Evolutionary conservation across 2,888 invertebrate genomes (phyloP), one percentile per base, ranked within the genome.

Genomic region (Furcula furcula): DNA sequence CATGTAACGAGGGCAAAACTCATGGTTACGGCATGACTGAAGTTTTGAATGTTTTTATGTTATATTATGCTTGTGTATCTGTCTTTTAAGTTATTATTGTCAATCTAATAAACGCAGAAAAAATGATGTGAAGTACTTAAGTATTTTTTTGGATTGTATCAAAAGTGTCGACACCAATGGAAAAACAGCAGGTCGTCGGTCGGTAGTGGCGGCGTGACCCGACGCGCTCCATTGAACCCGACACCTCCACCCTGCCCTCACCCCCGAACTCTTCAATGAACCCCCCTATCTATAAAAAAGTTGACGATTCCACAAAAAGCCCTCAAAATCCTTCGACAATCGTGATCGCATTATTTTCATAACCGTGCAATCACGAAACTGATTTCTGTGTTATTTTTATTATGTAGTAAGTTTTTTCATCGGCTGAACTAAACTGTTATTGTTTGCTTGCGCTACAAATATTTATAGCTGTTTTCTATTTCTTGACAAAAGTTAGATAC

Each of bases 321-420:
- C 32, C 28, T 32, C 34, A 40, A 22, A 41, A 40, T 47, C 41
- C 41, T 49, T 45, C 38, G 34, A 50, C 40, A 54, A 51, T 57
- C 62, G 57, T 61, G 64, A 40, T 31, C 32, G 31, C 26, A 37
- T 67, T 73, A 66, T 68, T 61, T 66, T 64, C 48, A 55, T 66
- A 68, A 80, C 68, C 81, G 80, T 80, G 66, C 61, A 63, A 76
- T 85, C 85, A 85, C 85, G 85, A 79, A 13, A 9, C 18, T 28
- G 29, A 39, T 34, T 35, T 40, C 27, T 23, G 27, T 40, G 44
- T 54, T 29, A 39, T 42, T 40, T 6, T 30, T 28, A 26, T 20
- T n/a, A n/a, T n/a, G n/a, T n/a, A 10, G 21, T 13, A 14, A n/a
- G 26, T 9, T 26, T 26, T 26, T 14, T 14, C 26, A 14, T 38